Evolutionary conservation across 92 coral and sea anemone genomes (phyloP).

Genomic region (Phenganax marumi): DNA sequence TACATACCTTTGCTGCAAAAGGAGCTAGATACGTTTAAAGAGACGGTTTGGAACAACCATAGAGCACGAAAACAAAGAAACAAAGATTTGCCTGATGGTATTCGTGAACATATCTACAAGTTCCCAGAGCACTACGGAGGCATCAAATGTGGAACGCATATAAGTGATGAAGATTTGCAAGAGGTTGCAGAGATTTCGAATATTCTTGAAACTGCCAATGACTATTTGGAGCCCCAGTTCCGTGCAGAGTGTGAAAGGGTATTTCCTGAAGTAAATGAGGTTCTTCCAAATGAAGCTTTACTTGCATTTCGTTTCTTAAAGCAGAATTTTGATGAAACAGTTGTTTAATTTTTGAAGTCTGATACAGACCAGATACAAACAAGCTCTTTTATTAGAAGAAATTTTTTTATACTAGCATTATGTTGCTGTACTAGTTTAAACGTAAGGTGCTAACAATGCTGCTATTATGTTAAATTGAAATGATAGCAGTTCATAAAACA

Average conservation of each 20-base stretch:
- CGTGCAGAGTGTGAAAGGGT: constrained; percentile 9
- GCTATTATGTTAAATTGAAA: too few species aligned
- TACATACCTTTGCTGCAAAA: constrained; percentile 30
- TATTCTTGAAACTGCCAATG: not conserved
- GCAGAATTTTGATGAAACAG: not conserved
- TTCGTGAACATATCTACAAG: constrained; percentile 32
- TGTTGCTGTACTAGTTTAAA: too few species aligned
- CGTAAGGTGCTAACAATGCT: too few species aligned
- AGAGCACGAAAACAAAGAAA: constrained; percentile 21
- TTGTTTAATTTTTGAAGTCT: too few species aligned
- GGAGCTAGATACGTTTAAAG: constrained; percentile 22
- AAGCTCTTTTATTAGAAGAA: too few species aligned
- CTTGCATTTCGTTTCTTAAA: constrained; percentile 9
- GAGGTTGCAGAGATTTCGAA: constrained; percentile 16
- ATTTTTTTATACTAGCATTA: too few species aligned
- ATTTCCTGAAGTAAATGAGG: not conserved
- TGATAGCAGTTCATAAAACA: too few species aligned
- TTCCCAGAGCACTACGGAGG: constrained; percentile 19
- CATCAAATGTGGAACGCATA: constrained; percentile 9
- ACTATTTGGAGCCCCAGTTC: constrained; percentile 2
- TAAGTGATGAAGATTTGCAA: not conserved
- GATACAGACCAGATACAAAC: too few species aligned
- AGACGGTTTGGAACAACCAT: constrained; percentile 37
- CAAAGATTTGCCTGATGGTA: constrained; percentile 34
- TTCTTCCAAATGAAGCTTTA: constrained; percentile 6